These are phyloP conservation scores for Bradypodion ventrale DNA, from an alignment of 2,797 vertebrate genomes.

Conservation along the genomic window DNA sequence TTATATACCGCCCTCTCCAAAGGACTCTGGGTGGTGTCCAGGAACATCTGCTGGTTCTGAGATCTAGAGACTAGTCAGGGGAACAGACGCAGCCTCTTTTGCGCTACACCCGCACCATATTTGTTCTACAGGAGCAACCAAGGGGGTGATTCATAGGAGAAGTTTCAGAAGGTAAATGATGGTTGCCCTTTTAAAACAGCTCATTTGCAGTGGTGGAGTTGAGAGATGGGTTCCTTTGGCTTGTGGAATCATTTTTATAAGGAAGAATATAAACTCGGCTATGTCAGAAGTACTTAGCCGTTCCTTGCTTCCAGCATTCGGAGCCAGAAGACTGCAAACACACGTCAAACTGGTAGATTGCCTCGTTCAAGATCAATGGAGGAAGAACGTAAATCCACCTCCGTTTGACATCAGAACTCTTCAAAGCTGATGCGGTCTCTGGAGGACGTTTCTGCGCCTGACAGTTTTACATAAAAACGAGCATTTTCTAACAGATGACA, in stretches of 20 bases:
- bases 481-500: neutral
- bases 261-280: neutral
- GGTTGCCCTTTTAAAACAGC: neutral
- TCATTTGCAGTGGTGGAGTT: neutral
- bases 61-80: too few relatives aligned
- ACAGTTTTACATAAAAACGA: neutral
- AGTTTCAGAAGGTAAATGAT: neutral
- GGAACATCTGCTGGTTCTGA: too few relatives aligned
- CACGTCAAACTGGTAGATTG: too few relatives aligned
- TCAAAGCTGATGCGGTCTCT: neutral
- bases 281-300: neutral
- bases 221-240: neutral
- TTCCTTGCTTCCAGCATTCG: neutral
- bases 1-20: too few relatives aligned
- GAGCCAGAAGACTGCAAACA: neutral
- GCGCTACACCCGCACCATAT: neutral
- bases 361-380: neutral
- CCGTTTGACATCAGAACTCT: neutral
- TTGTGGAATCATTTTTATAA: slow-evolving; percentile 19
- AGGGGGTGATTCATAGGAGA: slow-evolving; percentile 2
- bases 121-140: neutral
- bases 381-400: neutral
- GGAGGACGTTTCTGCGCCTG: neutral
- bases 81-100: neutral
- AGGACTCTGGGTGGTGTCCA: too few relatives aligned